phyloP scores from a whole-genome alignment of 2,888 invertebrate genomes.

The Rhamphomyia laevipes region DNA sequence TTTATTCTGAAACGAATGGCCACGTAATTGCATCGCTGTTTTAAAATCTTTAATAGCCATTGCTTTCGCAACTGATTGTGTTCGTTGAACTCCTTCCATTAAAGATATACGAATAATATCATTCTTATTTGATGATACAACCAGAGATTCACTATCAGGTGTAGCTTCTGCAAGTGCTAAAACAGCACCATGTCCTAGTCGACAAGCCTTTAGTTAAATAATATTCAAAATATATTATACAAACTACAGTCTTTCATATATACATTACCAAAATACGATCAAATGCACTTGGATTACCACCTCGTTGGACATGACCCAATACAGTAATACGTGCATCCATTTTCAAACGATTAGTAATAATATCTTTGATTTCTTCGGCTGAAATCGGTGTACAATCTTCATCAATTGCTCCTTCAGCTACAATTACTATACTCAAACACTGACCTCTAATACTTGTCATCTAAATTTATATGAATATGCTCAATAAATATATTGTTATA shows the following conservation, averaged over 20 bases:
- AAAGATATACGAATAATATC: slow-evolving; percentile 86
- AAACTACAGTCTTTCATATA: not conserved
- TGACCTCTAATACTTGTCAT: slow-evolving; percentile 79
- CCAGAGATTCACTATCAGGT: slow-evolving; percentile 70
- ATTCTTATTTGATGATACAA: slow-evolving; percentile 88
- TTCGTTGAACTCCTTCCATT: slow-evolving; percentile 89
- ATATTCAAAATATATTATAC: slow-evolving; percentile 41
- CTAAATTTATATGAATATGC: too few species aligned
- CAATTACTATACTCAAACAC: slow-evolving; percentile 87
- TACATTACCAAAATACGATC: slow-evolving; percentile 74
- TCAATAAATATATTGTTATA: too few species aligned
- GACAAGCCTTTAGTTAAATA: slow-evolving; percentile 55
- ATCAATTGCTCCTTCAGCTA: slow-evolving; percentile 93
- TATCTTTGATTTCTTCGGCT: slow-evolving; percentile 72
- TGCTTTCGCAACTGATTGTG: slow-evolving; percentile 78
- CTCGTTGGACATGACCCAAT: slow-evolving; percentile 91
- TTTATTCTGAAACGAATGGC: slow-evolving; percentile 79
- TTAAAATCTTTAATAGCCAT: slow-evolving; percentile 90
- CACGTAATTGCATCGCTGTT: slow-evolving; percentile 78
- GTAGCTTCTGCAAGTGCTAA: slow-evolving; percentile 89
- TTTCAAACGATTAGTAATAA: slow-evolving; percentile 74
- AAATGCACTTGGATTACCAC: slow-evolving; percentile 92
- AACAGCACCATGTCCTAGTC: slow-evolving; percentile 97
- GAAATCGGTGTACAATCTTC: slow-evolving; percentile 83
- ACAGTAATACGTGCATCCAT: slow-evolving; percentile 95